Base-by-base conservation (phyloP, 92 coral and sea anemone species). In the Pocillopora grandis region DNA sequence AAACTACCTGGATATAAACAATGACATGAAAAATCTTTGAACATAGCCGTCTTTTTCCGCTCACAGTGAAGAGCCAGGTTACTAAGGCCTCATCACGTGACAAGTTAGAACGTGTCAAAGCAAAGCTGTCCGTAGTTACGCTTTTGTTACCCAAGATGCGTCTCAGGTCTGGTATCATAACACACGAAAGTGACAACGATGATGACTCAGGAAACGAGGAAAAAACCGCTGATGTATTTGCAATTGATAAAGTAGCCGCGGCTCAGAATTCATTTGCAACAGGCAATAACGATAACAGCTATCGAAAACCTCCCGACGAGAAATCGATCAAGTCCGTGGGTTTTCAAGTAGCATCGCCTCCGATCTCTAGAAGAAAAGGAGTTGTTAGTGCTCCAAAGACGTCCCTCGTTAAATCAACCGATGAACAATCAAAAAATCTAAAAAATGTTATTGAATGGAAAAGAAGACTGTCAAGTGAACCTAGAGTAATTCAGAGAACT, bases 81-180 rank as follows among this genome's bases (percentile, higher is more conserved):
- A 95, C 97, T 36, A 93, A 89, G 75, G 97, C 97, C 16, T 81
- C 76, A 15, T 91, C 94, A 23, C 91, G 93, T 49, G 57, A 84
- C 58, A 80, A 86, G 65, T 88, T 93, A 60, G 95, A 91, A 37
- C 93, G 97, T 16, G 92, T 91, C 11, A 90, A 89, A 2, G 84
- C 97, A 72, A 93, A 93, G 72, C 69, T 93, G 69, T 83, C 95
- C 10, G 92, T 89, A 27, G 93, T 93, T 35, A 87, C 93, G 33
- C 87, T 84, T 68, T 71, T 93, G n/a, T 81, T 93, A 52, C 97
- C 97, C 64, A 89, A 87, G 65, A 84, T 91, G 73, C 90, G 85
- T 15, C 85, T 78, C 72, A 82, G 85, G 37, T 21, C 66, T 36
- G 84, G 84, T 71, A 62, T 79, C 52, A 78, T 86, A 66, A 71